Evolutionary conservation across 2,888 invertebrate genomes (phyloP), one percentile per base, ranked within the genome.

Genomic region (Rhingia rostrata): DNA sequence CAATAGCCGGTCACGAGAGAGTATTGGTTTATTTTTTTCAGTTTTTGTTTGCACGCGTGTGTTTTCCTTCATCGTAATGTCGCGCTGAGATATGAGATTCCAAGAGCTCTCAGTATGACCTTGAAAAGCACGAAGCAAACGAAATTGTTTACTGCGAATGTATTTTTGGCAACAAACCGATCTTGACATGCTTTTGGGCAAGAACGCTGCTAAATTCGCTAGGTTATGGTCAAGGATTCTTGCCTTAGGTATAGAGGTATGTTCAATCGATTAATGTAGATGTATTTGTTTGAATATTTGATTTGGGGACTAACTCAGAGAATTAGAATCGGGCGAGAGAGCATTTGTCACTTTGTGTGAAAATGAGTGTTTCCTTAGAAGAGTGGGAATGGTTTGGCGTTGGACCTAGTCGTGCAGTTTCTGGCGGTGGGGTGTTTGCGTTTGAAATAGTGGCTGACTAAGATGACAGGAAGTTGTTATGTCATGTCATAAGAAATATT

Each of bases 211-310:
- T 49, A 63, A 66, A 77, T 54, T 77, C 70, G 56, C 82, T 77
- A 82, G 82, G 82, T 82, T 82, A 82, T 77, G 82, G 82, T 77
- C 82, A 82, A 82, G 82, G 82, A 82, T 61, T 66, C 56, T 69
- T 58, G 33, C 41, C 69, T 43, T 33, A 53, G 39, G 39, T 39
- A 39, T 39, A 10, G 6, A 39, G 39, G 39, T 39, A 39, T 10
- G 7, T 53, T 33, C n/a, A 6, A 53, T 53, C n/a, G 12, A 3
- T 53, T 12, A 10, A 3, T 39, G 3, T 39, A 39, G 39, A 10
- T 39, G 39, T 39, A 39, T 6, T 14, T 67, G 14, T 45, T 61
- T 43, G 7, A 35, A 5, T 61, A 6, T 60, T 41, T 30, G n/a
- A 51, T 33, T 45, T 9, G n/a, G n/a, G 12, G 5, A 45, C 4